Conservation (phyloP, 1,140 invertebrate species). For the Drosophila sproati region DNA sequence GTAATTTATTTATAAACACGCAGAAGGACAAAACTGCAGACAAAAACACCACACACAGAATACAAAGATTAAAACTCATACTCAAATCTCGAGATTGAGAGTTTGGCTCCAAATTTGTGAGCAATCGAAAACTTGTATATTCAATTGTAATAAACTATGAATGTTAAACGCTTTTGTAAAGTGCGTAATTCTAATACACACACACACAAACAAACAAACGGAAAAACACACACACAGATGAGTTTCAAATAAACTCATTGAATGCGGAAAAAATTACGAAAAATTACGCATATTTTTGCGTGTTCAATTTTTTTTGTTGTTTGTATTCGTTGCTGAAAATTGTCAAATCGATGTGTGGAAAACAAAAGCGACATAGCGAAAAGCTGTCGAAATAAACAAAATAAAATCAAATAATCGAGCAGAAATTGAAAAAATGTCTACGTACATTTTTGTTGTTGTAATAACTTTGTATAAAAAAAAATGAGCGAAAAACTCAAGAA, state of each 20-base stretch:
- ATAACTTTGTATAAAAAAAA: constrained; percentile 68
- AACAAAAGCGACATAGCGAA: constrained; percentile 32
- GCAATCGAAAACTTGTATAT: constrained; percentile 47
- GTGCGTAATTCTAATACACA: constrained; percentile 30
- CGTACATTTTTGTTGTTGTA: constrained; percentile 66
- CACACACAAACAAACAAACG: constrained; percentile 5
- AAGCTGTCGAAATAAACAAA: constrained; percentile 23
- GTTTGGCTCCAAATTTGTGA: constrained; percentile 12
- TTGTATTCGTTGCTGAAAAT: constrained; percentile 15
- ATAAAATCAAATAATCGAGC: background rate
- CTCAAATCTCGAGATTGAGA: background rate
- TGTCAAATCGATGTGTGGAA: constrained; percentile 20
- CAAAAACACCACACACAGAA: constrained; percentile 4
- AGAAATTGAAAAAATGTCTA: constrained; percentile 41
- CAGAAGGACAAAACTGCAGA: constrained; percentile 47
- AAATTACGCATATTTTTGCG: constrained; percentile 11
- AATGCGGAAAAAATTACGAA: constrained; percentile 4
- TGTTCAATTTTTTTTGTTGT: constrained; percentile 13
- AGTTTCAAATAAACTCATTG: constrained; percentile 10
- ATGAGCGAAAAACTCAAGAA: constrained; percentile 34
- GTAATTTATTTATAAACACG: constrained; percentile 72
- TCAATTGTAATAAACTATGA: constrained; percentile 44
- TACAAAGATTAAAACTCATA: constrained; percentile 10
- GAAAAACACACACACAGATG: constrained; percentile 8
- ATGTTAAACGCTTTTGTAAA: constrained; percentile 49